phyloP scores from a whole-genome alignment of 2,888 invertebrate genomes.

The Habrosyne pyritoides region DNA sequence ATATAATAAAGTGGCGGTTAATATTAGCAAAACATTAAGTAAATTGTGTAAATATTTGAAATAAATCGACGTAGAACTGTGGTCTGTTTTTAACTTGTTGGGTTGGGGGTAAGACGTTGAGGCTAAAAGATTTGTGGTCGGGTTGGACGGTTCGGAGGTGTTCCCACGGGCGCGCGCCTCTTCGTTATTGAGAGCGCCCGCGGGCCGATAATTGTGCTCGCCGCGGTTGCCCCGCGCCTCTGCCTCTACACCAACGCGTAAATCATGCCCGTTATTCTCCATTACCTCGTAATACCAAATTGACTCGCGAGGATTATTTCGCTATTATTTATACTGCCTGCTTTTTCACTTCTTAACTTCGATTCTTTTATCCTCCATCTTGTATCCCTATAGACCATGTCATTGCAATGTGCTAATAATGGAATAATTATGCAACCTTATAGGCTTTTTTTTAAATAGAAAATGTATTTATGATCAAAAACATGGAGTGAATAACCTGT shows the following conservation, averaged over 20 bases:
- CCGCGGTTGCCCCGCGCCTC: slow-evolving; percentile 60
- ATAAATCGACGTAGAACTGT: slow-evolving; percentile 24
- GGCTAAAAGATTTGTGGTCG: slow-evolving; percentile 74
- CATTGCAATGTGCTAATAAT: too few species aligned
- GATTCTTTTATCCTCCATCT: too few species aligned
- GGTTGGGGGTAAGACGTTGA: slow-evolving; percentile 64
- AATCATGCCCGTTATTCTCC: slow-evolving; percentile 82
- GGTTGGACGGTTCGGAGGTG: slow-evolving; percentile 64
- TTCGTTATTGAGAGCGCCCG: slow-evolving; percentile 83
- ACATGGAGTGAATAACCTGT: background rate
- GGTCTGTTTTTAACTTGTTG: slow-evolving; percentile 58
- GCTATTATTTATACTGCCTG: slow-evolving; percentile 37
- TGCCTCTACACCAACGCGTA: slow-evolving; percentile 62
- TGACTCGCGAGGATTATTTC: slow-evolving; percentile 73
- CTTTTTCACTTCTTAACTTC: slow-evolving; percentile 35
- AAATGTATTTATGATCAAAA: slow-evolving; percentile 6
- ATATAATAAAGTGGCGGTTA: too few species aligned
- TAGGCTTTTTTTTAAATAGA: slow-evolving; percentile 22
- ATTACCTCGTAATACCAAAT: slow-evolving; percentile 81
- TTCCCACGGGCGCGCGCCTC: slow-evolving; percentile 79
- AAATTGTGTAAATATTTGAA: slow-evolving; percentile 11
- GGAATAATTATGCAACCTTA: too few species aligned
- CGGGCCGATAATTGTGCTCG: slow-evolving; percentile 81
- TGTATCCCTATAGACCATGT: too few species aligned
- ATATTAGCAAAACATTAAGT: background rate